Conservation (phyloP, 2,888 invertebrate species). For the Phania funesta region DNA sequence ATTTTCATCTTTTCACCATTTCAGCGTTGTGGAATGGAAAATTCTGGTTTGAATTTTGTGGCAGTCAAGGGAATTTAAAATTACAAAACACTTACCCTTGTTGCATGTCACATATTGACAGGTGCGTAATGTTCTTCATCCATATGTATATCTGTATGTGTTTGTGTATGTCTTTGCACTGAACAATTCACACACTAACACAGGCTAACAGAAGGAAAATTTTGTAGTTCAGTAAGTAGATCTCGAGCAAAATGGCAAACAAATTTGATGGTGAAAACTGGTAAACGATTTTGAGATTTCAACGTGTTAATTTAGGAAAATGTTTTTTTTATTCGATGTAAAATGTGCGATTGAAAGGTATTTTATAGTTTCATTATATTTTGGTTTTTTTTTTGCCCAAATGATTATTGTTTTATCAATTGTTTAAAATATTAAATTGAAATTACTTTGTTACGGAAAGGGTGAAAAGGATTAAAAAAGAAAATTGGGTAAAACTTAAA, state of each 20-base stretch:
- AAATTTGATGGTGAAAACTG: conserved; percentile 44
- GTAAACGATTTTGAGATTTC: conserved; percentile 54
- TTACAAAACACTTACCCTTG: conserved; percentile 64
- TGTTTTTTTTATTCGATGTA: conserved; percentile 18
- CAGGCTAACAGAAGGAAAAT: background rate
- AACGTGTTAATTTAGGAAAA: conserved; percentile 12
- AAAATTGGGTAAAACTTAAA: no score
- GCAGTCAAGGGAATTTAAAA: conserved; percentile 67
- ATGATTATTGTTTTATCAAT: conserved; percentile 18
- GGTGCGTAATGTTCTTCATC: conserved; percentile 58
- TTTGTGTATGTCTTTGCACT: conserved; percentile 3
- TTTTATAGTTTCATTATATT: conserved; percentile 33
- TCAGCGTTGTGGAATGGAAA: conserved; percentile 63
- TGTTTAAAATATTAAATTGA: background rate
- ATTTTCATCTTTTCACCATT: conserved; percentile 60
- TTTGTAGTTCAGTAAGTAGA: conserved; percentile 4
- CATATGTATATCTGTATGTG: background rate
- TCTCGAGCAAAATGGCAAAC: conserved; percentile 26
- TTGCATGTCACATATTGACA: conserved; percentile 66
- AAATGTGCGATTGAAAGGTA: conserved; percentile 60
- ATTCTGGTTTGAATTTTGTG: conserved; percentile 66
- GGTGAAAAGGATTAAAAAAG: no score
- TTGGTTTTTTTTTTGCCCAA: background rate
- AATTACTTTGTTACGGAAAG: background rate
- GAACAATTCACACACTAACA: no score